Evolutionary conservation across 2,888 invertebrate genomes (phyloP).

Genomic region (Linnaemya tessellans): DNA sequence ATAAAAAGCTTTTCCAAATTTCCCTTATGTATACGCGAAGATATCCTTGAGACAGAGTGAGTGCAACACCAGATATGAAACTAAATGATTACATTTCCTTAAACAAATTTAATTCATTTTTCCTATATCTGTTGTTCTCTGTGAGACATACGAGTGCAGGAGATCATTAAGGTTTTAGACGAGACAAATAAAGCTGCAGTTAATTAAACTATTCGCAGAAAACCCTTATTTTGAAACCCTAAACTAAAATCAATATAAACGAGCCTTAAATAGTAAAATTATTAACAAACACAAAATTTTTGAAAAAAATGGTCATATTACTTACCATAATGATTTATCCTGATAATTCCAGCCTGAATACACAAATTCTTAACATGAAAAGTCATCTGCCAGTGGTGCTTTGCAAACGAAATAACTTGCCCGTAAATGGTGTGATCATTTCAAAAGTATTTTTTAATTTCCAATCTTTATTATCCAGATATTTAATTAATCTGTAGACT

Average conservation of each 20-base stretch:
- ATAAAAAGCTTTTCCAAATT: neutral
- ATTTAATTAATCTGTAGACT: conserved; percentile 56
- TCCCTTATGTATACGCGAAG: neutral
- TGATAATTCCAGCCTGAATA: conserved; percentile 25
- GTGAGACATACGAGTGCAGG: too few relatives aligned
- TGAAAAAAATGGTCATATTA: neutral
- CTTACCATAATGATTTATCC: conserved; percentile 7
- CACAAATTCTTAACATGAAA: conserved; percentile 41
- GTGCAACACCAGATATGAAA: neutral
- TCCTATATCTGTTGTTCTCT: too few relatives aligned
- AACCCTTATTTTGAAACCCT: neutral
- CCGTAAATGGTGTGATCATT: conserved; percentile 52
- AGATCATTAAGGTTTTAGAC: neutral
- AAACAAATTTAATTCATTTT: neutral
- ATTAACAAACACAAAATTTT: conserved; percentile 37
- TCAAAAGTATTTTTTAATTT: conserved; percentile 53
- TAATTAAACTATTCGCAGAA: conserved; percentile 1
- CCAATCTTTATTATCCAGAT: conserved; percentile 52
- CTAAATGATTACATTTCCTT: neutral
- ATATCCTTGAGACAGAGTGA: neutral
- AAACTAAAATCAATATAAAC: neutral
- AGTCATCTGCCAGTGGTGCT: conserved; percentile 2
- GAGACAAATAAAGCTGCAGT: neutral
- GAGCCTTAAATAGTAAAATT: conserved; percentile 33
- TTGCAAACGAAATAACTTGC: conserved; percentile 13